Evolutionary conservation across 92 coral and sea anemone species (phyloP), one percentile per base, ranked within the genome.

Genomic region (Paragorgia papillata): DNA sequence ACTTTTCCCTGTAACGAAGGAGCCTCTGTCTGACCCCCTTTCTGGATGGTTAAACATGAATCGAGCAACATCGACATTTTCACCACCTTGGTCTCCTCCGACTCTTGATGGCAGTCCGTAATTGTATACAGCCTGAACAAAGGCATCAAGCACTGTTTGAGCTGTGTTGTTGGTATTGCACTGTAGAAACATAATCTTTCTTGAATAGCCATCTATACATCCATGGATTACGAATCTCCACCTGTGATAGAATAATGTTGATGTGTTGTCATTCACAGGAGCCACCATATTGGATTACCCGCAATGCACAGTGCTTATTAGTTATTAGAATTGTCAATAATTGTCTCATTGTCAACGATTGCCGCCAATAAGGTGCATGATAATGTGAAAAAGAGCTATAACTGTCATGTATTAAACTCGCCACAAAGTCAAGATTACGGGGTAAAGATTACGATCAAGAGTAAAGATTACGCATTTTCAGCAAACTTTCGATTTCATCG

Each of bases 1-100:
- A 49, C 84, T 82, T 78, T 83, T 79, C 34, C 90, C 87, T 20
- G 85, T 73, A 65, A 87, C 83, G 74, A 79, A 83, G 50, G 84
- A 75, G 65, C 90, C 90, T 73, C 87, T 49, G 60, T 70, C 90
- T 26, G 90, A 82, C 9, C 90, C 90, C 79, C 90, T 83, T 30
- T 55, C 34, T 71, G 90, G 90, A 66, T 87, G 87, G 53, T 21
- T 77, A 24, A 82, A 60, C 90, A 87, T 87, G 69, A 64, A 83
- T 73, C 85, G 57, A 25, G 90, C 90, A 24, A 78, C 90, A 60
- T 82, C 87, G 28, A 86, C 87, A 86, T 86, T 82, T 71, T 86
- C 87, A n/a, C 67, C 80, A 26, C 89, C 89, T 33, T 81, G 89
- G 70, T 85, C 89, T 56, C 71, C 86, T 55, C 86, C 57, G 58